Evolutionary conservation across 2,113 vertebrate genomes (phyloP).

Genomic region (Danionella cerebrum): DNA sequence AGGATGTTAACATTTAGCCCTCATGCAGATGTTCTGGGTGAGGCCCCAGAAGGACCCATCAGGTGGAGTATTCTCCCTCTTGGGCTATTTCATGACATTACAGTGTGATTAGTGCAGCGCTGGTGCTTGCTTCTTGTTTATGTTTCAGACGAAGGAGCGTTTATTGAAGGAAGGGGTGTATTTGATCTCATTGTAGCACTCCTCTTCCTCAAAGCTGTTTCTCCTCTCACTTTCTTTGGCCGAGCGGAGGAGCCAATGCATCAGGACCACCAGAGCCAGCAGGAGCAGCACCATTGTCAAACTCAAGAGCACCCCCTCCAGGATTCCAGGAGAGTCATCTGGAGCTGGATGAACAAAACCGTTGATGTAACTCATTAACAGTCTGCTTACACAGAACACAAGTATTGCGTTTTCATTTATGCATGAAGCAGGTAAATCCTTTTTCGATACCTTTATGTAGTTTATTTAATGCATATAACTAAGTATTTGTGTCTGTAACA

Average conservation of each 20-base stretch:
- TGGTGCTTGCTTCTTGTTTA: not conserved
- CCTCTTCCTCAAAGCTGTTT: conserved; percentile 43
- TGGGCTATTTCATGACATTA: not conserved
- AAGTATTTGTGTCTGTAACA: too few species aligned
- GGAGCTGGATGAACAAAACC: conserved; percentile 42
- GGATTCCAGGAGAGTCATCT: conserved; percentile 48
- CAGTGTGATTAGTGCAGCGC: not conserved
- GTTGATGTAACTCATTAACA: too few species aligned
- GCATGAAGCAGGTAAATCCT: too few species aligned
- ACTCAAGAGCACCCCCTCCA: conserved; percentile 62
- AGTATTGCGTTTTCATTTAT: not conserved
- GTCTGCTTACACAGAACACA: not conserved
- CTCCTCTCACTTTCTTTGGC: conserved; percentile 52
- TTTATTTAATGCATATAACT: too few species aligned
- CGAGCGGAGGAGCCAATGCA: conserved; percentile 65
- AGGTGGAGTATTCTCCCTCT: not conserved
- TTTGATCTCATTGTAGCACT: conserved; percentile 59
- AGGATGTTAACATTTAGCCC: not conserved
- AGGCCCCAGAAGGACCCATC: too few species aligned
- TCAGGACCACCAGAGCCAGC: conserved; percentile 57
- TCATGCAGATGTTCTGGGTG: not conserved
- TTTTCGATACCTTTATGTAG: too few species aligned
- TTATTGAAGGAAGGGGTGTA: conserved; percentile 59
- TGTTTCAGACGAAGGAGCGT: conserved; percentile 63
- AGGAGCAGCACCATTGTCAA: conserved; percentile 65